Conservation (phyloP, 2,888 invertebrate genomes). For the Anoplius nigerrimus region DNA sequence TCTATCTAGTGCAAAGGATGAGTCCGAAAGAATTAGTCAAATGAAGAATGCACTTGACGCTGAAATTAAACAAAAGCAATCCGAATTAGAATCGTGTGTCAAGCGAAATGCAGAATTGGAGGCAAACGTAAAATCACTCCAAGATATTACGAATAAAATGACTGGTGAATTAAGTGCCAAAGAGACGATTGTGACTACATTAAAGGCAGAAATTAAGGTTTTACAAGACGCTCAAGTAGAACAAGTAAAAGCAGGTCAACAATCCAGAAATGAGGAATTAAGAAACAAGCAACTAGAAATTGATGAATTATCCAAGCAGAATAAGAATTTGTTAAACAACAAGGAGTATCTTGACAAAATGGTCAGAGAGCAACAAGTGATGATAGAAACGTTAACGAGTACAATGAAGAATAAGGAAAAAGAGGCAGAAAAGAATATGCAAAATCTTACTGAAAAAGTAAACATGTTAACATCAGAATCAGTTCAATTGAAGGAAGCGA, state of each 20-base stretch:
- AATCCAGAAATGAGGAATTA: conserved; percentile 60
- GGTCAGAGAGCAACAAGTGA: conserved; percentile 72
- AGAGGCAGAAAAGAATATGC: conserved; percentile 56
- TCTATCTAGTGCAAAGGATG: conserved; percentile 72
- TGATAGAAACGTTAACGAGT: conserved; percentile 51
- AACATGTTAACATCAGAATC: conserved; percentile 55
- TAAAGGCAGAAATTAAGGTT: conserved; percentile 76
- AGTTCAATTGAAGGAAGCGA: conserved; percentile 55
- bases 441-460: conserved; percentile 62
- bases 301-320: conserved; percentile 54
- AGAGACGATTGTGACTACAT: conserved; percentile 75
- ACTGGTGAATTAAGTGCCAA: conserved; percentile 76
- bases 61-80: conserved; percentile 44
- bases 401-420: conserved; percentile 58
- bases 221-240: conserved; percentile 74
- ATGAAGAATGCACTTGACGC: conserved; percentile 45
- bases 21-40: conserved; percentile 41
- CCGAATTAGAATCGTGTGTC: conserved; percentile 30
- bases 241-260: conserved; percentile 51
- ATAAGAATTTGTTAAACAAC: conserved; percentile 62
- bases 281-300: conserved; percentile 56
- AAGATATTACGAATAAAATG: conserved; percentile 70
- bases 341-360: conserved; percentile 77
- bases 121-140: conserved; percentile 74
- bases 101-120: conserved; percentile 47